A percentile compares a stretch with the other conserved stretches of the same genome.
Conservation (phyloP, 2,797 vertebrate genomes). For the Lithobates pipiens region DNA sequence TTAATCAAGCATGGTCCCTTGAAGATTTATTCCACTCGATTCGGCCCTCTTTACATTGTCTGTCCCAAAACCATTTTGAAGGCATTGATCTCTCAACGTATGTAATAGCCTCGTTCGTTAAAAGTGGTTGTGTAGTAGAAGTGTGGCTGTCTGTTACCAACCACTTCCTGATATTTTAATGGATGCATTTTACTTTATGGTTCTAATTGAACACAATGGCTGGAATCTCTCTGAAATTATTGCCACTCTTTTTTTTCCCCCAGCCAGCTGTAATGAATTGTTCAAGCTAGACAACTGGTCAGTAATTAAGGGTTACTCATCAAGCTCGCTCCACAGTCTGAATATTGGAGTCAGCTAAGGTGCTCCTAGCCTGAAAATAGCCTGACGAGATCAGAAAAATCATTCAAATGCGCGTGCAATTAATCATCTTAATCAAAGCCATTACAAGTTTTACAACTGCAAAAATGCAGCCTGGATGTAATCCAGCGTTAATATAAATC, state of each 20-base stretch:
- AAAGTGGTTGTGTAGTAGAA: conserved; percentile 4
- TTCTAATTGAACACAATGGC: conserved; percentile 53
- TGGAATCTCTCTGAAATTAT: conserved; percentile 54
- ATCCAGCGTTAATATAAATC: conserved; percentile 31
- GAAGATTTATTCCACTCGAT: no score
- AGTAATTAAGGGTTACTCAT: conserved; percentile 53
- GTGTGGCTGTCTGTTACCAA: conserved; percentile 23
- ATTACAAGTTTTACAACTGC: conserved; percentile 46
- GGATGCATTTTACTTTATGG: conserved; percentile 53
- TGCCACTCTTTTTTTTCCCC: conserved; percentile 35
- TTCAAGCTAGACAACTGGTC: conserved; percentile 46
- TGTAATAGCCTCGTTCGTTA: conserved; percentile 44
- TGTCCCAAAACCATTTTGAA: conserved; percentile 5
- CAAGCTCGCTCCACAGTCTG: background rate
- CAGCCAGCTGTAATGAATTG: conserved; percentile 54
- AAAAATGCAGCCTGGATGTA: conserved; percentile 33
- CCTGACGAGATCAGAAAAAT: conserved; percentile 1
- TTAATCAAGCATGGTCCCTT: no score
- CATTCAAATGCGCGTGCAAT: conserved; percentile 17
- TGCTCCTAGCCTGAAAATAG: conserved; percentile 30
- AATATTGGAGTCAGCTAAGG: conserved; percentile 14
- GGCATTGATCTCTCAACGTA: conserved; percentile 44
- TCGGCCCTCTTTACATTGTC: background rate
- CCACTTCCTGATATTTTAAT: conserved; percentile 55
- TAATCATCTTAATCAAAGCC: conserved; percentile 47